A percentile compares a stretch with the other conserved stretches of the same genome.
Conservation (phyloP, 1,140 invertebrate species). For the Chlorops oryzae region DNA sequence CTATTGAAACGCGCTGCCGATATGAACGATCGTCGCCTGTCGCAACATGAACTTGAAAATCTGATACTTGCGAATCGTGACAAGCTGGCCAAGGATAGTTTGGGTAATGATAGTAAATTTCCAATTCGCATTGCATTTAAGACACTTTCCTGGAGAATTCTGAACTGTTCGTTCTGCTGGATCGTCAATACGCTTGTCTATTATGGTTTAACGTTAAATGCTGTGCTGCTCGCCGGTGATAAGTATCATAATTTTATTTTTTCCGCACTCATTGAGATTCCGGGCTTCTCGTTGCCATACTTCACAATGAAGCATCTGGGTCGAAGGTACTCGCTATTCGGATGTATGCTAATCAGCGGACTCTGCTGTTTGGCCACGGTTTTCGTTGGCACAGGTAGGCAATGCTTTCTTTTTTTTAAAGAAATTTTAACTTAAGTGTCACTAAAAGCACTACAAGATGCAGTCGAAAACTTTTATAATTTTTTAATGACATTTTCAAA, state of each 20-base stretch:
- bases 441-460: no score
- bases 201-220: conserved; percentile 75
- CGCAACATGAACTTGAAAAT: conserved; percentile 52
- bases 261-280: conserved; percentile 65
- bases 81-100: conserved; percentile 39
- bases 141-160: conserved; percentile 56
- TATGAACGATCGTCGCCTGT: conserved; percentile 60
- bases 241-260: conserved; percentile 66
- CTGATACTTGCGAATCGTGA: conserved; percentile 41
- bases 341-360: conserved; percentile 58
- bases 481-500: no score
- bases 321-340: conserved; percentile 55
- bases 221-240: conserved; percentile 66
- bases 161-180: conserved; percentile 64
- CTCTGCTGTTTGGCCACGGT: conserved; percentile 43
- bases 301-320: conserved; percentile 60
- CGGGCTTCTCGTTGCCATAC: conserved; percentile 61
- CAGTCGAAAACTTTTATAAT: no score
- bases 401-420: no score
- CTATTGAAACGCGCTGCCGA: conserved; percentile 59
- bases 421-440: no score
- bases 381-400: conserved; percentile 25
- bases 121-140: conserved; percentile 53
- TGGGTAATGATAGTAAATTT: conserved; percentile 40
- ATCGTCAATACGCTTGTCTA: conserved; percentile 66